Evolutionary conservation across 2,113 vertebrate genomes (phyloP).

Genomic region (Capricornis sumatraensis): DNA sequence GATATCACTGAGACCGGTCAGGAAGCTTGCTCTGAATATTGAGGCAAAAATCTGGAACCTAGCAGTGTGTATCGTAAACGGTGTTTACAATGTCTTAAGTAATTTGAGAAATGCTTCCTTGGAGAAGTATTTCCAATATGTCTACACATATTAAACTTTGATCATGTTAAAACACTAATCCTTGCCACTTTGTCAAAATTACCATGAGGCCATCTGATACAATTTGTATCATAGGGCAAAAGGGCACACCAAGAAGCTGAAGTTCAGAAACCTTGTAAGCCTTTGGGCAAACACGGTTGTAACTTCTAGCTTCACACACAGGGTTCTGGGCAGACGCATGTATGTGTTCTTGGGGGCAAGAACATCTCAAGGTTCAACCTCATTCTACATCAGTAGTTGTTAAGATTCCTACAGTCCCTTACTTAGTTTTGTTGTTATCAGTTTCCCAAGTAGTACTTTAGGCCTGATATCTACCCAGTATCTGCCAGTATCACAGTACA

Average conservation of each 20-base stretch:
- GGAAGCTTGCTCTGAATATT: background rate
- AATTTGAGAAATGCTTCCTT: background rate
- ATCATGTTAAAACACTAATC: background rate
- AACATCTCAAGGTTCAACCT: background rate
- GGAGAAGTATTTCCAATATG: background rate
- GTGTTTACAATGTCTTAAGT: background rate
- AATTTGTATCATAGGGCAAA: background rate
- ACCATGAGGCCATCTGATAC: background rate
- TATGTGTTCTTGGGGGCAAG: background rate
- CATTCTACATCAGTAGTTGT: background rate
- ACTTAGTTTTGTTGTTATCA: background rate
- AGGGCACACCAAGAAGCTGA: background rate
- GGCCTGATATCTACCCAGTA: background rate
- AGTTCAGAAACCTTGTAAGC: background rate
- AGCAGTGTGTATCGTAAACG: background rate
- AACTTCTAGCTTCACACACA: background rate
- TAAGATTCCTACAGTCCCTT: background rate
- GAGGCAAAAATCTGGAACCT: background rate
- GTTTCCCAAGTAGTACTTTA: background rate
- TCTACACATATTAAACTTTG: background rate
- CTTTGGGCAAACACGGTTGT: background rate
- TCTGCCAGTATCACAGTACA: background rate
- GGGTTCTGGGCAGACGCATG: background rate
- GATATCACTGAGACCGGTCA: rapidly evolving
- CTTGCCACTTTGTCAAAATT: background rate